Base-by-base conservation (phyloP, 1,140 invertebrate species). In the Chrysopa pallens region DNA sequence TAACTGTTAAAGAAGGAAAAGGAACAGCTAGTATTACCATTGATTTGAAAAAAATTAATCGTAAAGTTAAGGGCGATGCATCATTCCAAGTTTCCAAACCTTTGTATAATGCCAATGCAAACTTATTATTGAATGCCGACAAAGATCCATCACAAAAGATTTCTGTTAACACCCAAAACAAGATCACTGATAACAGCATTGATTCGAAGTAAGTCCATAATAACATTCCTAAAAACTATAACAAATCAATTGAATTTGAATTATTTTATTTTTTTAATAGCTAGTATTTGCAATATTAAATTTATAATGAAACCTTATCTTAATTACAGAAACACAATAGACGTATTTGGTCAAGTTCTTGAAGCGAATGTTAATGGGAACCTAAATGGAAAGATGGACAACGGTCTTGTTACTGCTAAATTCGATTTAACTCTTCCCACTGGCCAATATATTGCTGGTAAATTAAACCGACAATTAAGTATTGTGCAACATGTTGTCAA, bases 61-160 rank as follows among this genome's bases (percentile, higher is more conserved):
- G 71, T 6, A 76, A 78, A 48, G 60, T 82, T 29, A 78, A 78
- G 52, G 61, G 68, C 8, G 72, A 76, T 4, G 50, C 74, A 0
- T 69, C 65, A 5, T 69, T 80, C 42, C 60, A 64, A 0, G 63
- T 72, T 6, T 44, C 49, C 0, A 59, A 66, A 17, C 71, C 70
- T 0, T 61, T 60, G 8, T 74, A 72, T 48, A 69, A 72, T 31
- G 64, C 70, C 0, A 70, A 72, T 15, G 44, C 74, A 1, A 73
- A 71, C 28, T 13, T 85, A 1, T 69, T 67, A 39, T 71, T 75
- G 7, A 70, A 84, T 53, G 76, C 70, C n/a, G 70, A 75, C 9
- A 80, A 80, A 46, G 70, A 80, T 51, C 73, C 74, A 9, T 72
- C 55, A 37, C 73, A 78, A 38, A 74, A 74, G 47, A 46, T 84